Percentiles rank a stretch among this genome's conserved stretches.
phyloP scores from a whole-genome alignment of 2,888 invertebrate species.

The Heliconius cydno region DNA sequence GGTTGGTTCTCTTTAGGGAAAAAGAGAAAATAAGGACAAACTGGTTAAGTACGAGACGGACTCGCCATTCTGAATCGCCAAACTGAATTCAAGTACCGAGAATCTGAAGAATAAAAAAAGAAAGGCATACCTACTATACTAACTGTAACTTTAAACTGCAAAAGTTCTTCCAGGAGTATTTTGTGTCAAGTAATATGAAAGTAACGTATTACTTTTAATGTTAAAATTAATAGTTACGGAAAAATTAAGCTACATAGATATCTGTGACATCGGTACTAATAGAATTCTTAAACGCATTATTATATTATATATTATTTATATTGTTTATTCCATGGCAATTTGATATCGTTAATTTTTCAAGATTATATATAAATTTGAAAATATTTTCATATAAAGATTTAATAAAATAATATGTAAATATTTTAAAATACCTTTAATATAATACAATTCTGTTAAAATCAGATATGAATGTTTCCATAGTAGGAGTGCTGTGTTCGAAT shows the following conservation, averaged over 20 bases:
- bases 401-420: neutral
- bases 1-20: no score
- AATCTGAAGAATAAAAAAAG: neutral
- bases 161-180: neutral
- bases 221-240: neutral
- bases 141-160: neutral
- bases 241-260: no score
- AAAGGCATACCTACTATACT: neutral
- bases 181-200: conserved; percentile 11
- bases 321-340: no score
- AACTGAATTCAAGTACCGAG: neutral
- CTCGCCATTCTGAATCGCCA: neutral
- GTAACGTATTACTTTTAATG: neutral
- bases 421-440: neutral
- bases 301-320: no score
- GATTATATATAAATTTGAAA: neutral
- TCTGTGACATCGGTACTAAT: no score
- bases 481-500: conserved; percentile 80
- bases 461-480: conserved; percentile 51
- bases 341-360: no score
- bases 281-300: no score
- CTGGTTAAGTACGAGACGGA: no score
- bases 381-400: neutral
- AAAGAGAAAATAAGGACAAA: no score
- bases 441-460: conserved; percentile 28